A percentile compares a stretch with the other conserved stretches of the same genome.
Evolutionary conservation across 1,140 invertebrate species (phyloP).

Genomic region (Plectus sambesii): DNA sequence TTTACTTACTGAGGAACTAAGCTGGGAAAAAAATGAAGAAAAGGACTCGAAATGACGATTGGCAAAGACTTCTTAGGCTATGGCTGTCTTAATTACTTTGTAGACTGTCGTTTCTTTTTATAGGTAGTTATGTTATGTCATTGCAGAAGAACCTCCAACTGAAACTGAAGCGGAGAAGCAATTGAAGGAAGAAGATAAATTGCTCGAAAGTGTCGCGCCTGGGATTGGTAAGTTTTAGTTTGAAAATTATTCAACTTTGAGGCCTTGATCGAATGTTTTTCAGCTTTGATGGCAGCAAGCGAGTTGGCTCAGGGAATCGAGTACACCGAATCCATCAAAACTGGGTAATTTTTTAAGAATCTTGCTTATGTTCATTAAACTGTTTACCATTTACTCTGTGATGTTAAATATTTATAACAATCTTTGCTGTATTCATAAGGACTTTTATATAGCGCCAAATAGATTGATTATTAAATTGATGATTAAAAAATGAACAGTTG

Average conservation of each 20-base stretch:
- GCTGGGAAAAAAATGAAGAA: too few species aligned
- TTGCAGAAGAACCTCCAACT: too few species aligned
- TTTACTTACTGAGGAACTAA: too few species aligned
- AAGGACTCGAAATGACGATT: too few species aligned
- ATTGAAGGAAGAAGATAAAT: constrained; percentile 90
- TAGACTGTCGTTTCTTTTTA: too few species aligned
- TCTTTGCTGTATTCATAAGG: background rate
- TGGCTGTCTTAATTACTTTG: too few species aligned
- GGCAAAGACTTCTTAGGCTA: too few species aligned
- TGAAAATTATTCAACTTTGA: constrained; percentile 1
- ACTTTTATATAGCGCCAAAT: background rate
- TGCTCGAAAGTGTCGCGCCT: constrained; percentile 89
- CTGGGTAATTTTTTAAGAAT: constrained; percentile 57
- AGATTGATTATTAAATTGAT: background rate
- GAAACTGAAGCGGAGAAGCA: constrained; percentile 85
- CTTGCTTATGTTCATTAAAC: too few species aligned
- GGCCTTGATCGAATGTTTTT: constrained; percentile 18
- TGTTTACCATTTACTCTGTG: too few species aligned
- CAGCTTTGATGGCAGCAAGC: constrained; percentile 79
- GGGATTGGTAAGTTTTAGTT: constrained; percentile 57
- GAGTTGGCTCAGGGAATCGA: constrained; percentile 93
- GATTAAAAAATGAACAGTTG: constrained; percentile 9
- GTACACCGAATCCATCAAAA: constrained; percentile 91
- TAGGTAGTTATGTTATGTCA: too few species aligned
- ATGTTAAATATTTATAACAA: too few species aligned